Evolutionary conservation across 2,113 vertebrate species (phyloP), one percentile per base, ranked within the genome.

Genomic region (Psittacula cyanocephala): DNA sequence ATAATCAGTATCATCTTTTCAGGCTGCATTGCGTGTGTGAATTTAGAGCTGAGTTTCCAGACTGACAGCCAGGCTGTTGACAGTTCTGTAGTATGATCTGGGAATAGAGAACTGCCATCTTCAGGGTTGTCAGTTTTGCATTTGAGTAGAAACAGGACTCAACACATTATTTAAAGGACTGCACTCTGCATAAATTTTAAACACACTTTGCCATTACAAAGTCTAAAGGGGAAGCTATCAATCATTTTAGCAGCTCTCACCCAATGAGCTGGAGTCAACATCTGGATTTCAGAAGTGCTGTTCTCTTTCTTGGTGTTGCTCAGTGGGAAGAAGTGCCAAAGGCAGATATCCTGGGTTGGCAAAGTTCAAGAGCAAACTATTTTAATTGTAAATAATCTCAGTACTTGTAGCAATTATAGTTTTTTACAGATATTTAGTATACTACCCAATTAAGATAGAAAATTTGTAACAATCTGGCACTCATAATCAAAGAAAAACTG

Each of bases 151-250:
- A 96, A 53, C 39, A 90, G 72, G 47, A 81, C 65, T 78, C 33
- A 49, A 53, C 80, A 88, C 33, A 23, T 82, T 90, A 93, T 95
- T 93, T 93, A 88, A 88, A 88, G 68, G 69, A 78, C 69, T 57
- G 33, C 88, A 49, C 33, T 77, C 81, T 81, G 50, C 55, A 86
- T 75, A 81, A 31, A 84, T 90, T 91, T 94, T 84, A 80, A 92
- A 72, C 47, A 68, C 9, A 27, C 17, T 90, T 63, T 52, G 23
- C n/a, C 74, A 23, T 57, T 75, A 67, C 24, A 19, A 44, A 82
- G 25, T 77, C 81, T 83, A 89, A 94, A 91, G 88, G 81, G 71
- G 77, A 92, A 84, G 50, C 44, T 65, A 81, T 96, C 88, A 91
- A 63, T 94, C 70, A 90, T 69, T 88, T 83, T 57, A 88, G 68